These are phyloP conservation scores for Alca torda DNA, from an alignment of 2,797 vertebrate species.

Conservation along the genomic window DNA sequence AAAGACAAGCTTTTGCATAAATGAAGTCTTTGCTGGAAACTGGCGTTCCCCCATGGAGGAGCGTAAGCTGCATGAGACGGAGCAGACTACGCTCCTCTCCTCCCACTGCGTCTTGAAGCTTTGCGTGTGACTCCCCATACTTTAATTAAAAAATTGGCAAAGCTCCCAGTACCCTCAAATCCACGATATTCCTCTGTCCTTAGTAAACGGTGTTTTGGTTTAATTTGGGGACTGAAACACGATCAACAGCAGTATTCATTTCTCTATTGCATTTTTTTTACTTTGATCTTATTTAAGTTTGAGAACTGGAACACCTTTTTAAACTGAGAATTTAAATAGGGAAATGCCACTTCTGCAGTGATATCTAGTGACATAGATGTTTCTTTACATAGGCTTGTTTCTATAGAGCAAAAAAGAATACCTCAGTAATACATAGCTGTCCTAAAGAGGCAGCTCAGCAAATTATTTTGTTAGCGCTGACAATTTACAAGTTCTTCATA, in stretches of 20 bases:
- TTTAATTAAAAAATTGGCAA: neutral
- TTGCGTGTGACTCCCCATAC: neutral
- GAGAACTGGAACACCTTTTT: neutral
- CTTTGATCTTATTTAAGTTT: slow-evolving; percentile 26
- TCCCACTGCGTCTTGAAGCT: neutral
- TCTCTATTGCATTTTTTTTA: neutral
- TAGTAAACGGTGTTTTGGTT: neutral
- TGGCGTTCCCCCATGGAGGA: neutral
- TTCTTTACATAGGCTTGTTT: neutral
- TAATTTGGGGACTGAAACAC: neutral
- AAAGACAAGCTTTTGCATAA: neutral
- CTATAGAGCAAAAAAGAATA: slow-evolving; percentile 4
- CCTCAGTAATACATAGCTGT: neutral
- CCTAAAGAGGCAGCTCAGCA: slow-evolving; percentile 27
- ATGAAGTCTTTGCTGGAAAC: neutral
- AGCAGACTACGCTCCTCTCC: neutral
- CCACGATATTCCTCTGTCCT: neutral
- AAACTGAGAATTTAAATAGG: neutral
- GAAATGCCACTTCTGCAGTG: neutral
- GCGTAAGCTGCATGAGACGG: neutral
- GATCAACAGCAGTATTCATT: neutral
- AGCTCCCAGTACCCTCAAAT: neutral
- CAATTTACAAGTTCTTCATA: slow-evolving; percentile 20
- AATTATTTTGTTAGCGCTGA: slow-evolving; percentile 21
- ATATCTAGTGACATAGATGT: neutral